Evolutionary conservation across 1,140 invertebrate genomes (phyloP).

Genomic region (Papilio polyxenes): DNA sequence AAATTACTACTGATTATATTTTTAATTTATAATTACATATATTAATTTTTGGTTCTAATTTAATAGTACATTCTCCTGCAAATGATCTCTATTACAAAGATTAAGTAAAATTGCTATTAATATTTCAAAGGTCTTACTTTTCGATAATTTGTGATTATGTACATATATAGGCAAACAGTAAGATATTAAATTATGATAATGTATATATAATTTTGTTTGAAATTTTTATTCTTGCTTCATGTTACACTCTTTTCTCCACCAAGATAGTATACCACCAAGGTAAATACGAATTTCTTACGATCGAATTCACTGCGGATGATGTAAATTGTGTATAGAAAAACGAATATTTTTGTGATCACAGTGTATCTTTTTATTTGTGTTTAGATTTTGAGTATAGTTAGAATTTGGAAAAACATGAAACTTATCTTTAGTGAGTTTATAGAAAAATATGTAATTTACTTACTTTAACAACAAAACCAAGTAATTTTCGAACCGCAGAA

Average conservation of each 20-base stretch:
- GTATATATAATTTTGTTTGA: no score
- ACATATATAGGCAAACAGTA: neutral
- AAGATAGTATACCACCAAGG: no score
- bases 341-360: neutral
- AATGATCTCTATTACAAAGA: neutral
- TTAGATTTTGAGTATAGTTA: neutral
- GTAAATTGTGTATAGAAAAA: neutral
- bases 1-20: no score
- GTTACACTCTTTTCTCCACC: no score
- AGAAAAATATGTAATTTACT: neutral
- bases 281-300: no score
- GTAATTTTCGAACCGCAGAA: neutral
- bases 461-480: neutral
- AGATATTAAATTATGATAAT: no score
- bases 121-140: neutral
- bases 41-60: neutral
- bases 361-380: neutral
- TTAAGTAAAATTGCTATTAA: neutral
- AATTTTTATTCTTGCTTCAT: no score
- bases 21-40: no score
- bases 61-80: no score
- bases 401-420: neutral
- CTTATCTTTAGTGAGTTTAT: neutral
- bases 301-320: neutral
- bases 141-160: neutral